phyloP scores from a whole-genome alignment of 2,113 vertebrate genomes.

The Tupaia tana region DNA sequence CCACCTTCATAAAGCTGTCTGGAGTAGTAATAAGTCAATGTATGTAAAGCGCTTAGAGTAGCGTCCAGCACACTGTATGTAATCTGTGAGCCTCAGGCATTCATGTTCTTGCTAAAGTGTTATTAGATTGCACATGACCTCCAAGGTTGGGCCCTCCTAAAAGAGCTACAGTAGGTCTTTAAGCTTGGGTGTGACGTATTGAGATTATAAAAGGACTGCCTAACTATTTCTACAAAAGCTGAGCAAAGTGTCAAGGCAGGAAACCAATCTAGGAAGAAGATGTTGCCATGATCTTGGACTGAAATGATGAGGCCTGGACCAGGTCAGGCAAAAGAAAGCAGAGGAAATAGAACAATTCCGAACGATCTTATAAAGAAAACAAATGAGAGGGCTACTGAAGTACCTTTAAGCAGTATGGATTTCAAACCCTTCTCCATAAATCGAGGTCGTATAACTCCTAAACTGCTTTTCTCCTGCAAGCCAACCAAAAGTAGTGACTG shows the following conservation, averaged over 20 bases:
- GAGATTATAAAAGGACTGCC: not conserved
- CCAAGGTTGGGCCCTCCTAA: not conserved
- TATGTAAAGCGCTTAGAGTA: not conserved
- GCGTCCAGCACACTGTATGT: not conserved
- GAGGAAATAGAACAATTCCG: not conserved
- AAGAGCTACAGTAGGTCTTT: not conserved
- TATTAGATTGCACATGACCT: not conserved
- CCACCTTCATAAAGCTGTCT: not conserved
- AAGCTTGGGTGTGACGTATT: not conserved
- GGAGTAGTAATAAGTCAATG: not conserved
- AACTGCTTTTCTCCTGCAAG: not conserved
- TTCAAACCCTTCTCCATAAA: not conserved
- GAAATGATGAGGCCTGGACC: too few relatives aligned
- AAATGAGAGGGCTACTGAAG: not conserved
- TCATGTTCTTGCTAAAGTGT: not conserved
- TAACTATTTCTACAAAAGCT: not conserved
- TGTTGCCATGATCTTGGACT: not conserved
- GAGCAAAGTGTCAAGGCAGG: not conserved
- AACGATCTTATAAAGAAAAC: not conserved
- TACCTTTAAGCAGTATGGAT: not conserved
- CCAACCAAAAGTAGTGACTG: not conserved
- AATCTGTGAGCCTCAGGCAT: too few relatives aligned
- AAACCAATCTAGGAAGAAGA: not conserved
- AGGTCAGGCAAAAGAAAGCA: not conserved
- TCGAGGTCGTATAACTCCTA: not conserved